These are phyloP conservation scores for Rhinella marina DNA, from an alignment of 2,797 vertebrate genomes.

Conservation along the genomic window DNA sequence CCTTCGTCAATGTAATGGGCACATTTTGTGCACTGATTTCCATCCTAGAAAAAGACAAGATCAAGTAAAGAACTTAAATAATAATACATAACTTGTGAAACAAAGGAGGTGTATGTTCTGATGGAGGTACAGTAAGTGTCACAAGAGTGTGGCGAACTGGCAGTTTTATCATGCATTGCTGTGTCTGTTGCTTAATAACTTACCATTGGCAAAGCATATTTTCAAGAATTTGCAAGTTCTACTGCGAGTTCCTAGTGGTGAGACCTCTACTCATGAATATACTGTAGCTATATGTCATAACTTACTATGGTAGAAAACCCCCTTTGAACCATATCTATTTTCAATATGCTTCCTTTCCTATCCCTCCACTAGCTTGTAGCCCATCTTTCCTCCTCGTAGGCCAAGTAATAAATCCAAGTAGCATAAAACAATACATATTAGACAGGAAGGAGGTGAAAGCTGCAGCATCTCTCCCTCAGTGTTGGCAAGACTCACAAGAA, in stretches of 20 bases:
- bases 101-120: background rate
- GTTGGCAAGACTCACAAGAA: background rate
- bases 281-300: too few relatives aligned
- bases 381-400: too few relatives aligned
- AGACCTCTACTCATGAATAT: too few relatives aligned
- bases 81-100: background rate
- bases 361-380: background rate
- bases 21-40: conserved; percentile 82
- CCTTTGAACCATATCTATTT: too few relatives aligned
- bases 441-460: too few relatives aligned
- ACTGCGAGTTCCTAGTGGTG: background rate
- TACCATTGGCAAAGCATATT: too few relatives aligned
- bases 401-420: background rate
- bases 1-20: conserved; percentile 83
- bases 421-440: background rate
- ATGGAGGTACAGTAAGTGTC: background rate
- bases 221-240: background rate
- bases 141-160: background rate
- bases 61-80: background rate
- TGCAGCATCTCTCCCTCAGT: background rate
- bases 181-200: background rate
- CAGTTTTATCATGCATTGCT: background rate
- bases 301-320: too few relatives aligned
- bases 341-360: too few relatives aligned
- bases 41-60: conserved; percentile 73